Percentiles rank a stretch among this genome's conserved stretches.
These are phyloP conservation scores for Dichetophora obliterata DNA, from an alignment of 2,888 invertebrate genomes.

Conservation along the genomic window DNA sequence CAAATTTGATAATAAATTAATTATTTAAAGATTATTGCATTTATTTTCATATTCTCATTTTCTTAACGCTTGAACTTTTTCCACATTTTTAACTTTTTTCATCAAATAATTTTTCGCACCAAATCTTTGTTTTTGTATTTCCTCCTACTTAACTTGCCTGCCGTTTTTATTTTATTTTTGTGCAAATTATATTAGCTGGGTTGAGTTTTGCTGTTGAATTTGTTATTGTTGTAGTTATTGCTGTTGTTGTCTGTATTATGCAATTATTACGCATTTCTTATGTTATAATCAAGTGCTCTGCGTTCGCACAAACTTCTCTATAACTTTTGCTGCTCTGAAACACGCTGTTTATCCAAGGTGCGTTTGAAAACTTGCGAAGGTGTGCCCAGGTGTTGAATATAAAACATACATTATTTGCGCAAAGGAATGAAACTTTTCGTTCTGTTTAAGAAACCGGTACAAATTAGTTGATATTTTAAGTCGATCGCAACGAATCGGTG, in stretches of 20 bases:
- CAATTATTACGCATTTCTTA: slow-evolving; percentile 43
- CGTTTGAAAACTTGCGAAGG: background rate
- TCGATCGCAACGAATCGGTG: no score
- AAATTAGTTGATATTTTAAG: no score
- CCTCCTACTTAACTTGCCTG: background rate
- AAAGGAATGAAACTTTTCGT: background rate
- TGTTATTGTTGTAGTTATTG: slow-evolving; percentile 4
- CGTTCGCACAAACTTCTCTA: background rate
- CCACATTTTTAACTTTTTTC: background rate
- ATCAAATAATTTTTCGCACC: background rate
- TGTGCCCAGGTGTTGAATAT: background rate
- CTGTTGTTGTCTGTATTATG: slow-evolving; percentile 2
- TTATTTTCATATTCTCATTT: no score
- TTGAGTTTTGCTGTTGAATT: background rate
- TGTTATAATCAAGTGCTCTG: slow-evolving; percentile 37
- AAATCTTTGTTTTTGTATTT: background rate
- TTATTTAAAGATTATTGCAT: background rate
- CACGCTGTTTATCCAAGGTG: background rate
- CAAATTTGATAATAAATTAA: background rate
- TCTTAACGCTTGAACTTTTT: no score
- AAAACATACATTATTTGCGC: background rate
- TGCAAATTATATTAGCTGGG: slow-evolving; percentile 2
- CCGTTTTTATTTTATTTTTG: background rate
- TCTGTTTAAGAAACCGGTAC: background rate
- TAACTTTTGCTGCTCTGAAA: background rate